Evolutionary conservation across 2,113 vertebrate species (phyloP).

Genomic region (Acanthochromis polyacanthus): DNA sequence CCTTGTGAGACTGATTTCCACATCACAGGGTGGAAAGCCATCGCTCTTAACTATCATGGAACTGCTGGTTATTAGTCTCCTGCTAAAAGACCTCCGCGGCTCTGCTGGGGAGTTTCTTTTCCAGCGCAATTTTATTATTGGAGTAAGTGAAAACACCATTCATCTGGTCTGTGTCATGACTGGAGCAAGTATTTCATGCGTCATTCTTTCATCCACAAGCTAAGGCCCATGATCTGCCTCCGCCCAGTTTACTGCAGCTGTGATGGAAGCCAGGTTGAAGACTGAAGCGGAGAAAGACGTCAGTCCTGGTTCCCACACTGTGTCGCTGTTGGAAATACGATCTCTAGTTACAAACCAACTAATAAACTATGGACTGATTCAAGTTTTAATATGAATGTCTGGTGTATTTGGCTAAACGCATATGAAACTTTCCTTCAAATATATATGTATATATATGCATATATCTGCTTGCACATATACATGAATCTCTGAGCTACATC

Average conservation of each 20-base stretch:
- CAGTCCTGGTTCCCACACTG: constrained; percentile 6
- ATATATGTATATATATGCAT: constrained; percentile 4
- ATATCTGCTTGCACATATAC: not conserved
- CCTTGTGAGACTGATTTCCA: constrained; percentile 18
- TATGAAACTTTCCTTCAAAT: constrained; percentile 9
- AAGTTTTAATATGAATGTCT: not conserved
- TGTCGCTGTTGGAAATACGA: not conserved
- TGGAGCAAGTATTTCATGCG: constrained; percentile 72
- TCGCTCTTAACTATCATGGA: constrained; percentile 16
- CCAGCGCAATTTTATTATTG: constrained; percentile 55
- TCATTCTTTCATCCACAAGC: constrained; percentile 74
- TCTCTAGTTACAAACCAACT: constrained; percentile 8
- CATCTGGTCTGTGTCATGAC: constrained; percentile 78
- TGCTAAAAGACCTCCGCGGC: constrained; percentile 32
- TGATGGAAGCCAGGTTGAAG: constrained; percentile 69
- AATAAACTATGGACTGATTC: not conserved
- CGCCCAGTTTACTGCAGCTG: constrained; percentile 70
- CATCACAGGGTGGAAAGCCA: not conserved
- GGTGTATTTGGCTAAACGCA: not conserved
- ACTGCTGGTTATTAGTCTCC: constrained; percentile 16
- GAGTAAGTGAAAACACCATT: constrained; percentile 73
- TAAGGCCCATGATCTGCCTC: constrained; percentile 64
- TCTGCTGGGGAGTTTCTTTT: constrained; percentile 51
- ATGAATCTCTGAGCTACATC: constrained; percentile 50
- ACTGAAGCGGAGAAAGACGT: constrained; percentile 29